Percentiles rank a stretch among this genome's conserved stretches.
These are phyloP conservation scores for Pachliopta kotzebuea DNA, from an alignment of 2,888 invertebrate species.

Conservation along the genomic window DNA sequence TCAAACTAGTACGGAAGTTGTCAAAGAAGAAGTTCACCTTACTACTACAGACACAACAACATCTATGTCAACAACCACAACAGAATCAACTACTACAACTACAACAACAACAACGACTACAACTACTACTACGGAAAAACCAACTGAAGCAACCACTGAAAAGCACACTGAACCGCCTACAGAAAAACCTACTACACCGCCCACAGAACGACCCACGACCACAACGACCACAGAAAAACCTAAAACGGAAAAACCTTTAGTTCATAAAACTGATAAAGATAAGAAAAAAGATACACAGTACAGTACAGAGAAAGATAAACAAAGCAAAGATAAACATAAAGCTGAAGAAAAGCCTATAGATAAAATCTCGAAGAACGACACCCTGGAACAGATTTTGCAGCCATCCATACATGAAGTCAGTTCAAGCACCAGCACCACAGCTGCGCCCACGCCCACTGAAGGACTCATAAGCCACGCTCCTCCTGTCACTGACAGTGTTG, in stretches of 20 bases:
- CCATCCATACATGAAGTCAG: conserved; percentile 50
- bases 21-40: conserved; percentile 48
- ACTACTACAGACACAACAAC: conserved; percentile 45
- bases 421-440: conserved; percentile 39
- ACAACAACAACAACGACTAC: conserved; percentile 37
- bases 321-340: conserved; percentile 50
- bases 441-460: conserved; percentile 61
- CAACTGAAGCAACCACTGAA: conserved; percentile 41
- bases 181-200: conserved; percentile 41
- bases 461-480: conserved; percentile 51
- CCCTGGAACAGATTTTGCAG: conserved; percentile 54
- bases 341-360: conserved; percentile 41
- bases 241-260: conserved; percentile 44
- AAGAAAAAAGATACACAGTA: conserved; percentile 60
- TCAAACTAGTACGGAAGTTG: conserved; percentile 44
- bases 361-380: conserved; percentile 48
- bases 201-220: conserved; percentile 37
- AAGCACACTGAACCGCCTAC: conserved; percentile 35
- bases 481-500: conserved; percentile 36
- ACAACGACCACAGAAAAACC: conserved; percentile 42
- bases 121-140: conserved; percentile 42
- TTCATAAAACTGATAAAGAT: conserved; percentile 52
- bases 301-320: conserved; percentile 54
- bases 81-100: conserved; percentile 47
- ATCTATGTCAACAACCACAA: conserved; percentile 41